These are phyloP conservation scores for Micromys minutus DNA, from an alignment of 2,113 vertebrate genomes.

Conservation along the genomic window DNA sequence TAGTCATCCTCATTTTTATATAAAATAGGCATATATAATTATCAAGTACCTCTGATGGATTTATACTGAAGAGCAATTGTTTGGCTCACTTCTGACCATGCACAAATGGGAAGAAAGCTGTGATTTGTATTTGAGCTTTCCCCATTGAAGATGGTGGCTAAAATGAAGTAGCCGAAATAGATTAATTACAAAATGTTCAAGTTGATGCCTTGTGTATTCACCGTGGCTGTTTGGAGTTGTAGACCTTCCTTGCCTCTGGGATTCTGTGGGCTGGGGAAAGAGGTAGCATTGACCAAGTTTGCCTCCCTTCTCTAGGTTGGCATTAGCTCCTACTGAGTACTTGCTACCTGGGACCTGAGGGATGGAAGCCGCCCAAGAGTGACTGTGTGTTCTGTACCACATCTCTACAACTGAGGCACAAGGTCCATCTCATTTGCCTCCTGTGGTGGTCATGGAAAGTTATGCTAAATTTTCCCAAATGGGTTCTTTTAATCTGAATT, in stretches of 20 bases:
- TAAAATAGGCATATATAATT: background rate
- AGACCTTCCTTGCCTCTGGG: background rate
- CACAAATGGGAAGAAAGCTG: background rate
- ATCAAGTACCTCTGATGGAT: background rate
- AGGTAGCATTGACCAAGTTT: background rate
- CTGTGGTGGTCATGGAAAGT: background rate
- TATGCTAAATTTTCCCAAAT: background rate
- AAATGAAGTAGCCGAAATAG: slow-evolving; percentile 31
- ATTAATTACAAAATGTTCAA: background rate
- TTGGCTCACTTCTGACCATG: slow-evolving; percentile 2
- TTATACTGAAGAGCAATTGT: background rate
- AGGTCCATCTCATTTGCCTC: background rate
- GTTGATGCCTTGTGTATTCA: background rate
- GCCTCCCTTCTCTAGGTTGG: background rate
- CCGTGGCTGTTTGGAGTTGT: background rate
- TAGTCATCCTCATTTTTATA: background rate
- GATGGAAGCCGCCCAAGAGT: background rate
- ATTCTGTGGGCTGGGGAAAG: background rate
- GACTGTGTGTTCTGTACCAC: background rate
- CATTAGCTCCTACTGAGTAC: background rate
- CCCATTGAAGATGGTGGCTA: slow-evolving; percentile 6
- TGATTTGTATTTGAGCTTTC: background rate
- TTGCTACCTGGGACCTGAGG: background rate
- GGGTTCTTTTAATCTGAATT: background rate
- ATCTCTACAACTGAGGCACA: no score